Evolutionary conservation across 2,888 invertebrate genomes (phyloP), one percentile per base, ranked within the genome.

Genomic region (Rhagophthalmus giganteus): DNA sequence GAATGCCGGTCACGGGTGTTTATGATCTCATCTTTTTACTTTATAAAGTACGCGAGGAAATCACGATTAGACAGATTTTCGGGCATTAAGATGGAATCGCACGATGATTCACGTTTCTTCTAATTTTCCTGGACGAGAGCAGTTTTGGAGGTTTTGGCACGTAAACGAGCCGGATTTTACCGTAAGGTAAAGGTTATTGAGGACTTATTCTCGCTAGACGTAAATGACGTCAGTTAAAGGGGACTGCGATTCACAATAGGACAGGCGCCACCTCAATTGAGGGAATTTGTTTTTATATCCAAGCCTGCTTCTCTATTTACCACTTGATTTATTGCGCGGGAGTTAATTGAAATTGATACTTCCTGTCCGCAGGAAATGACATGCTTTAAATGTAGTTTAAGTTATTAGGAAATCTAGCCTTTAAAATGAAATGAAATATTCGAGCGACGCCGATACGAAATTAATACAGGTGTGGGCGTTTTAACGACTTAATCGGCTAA

Each of bases 261-360:
- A 66, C 64, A 69, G 73, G 73, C 73, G 73, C 73, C 73, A 73
- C 67, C 70, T 65, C 72, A 73, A 73, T 73, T 73, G 72, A 71
- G 61, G 63, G 64, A 68, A 65, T 71, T 70, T 66, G 70, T 71
- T 71, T 73, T 69, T 65, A 68, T 71, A 69, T 69, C 69, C 65
- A 71, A 64, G 70, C 68, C 67, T 66, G 68, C 63, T 66, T 64
- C 66, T 68, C 62, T 71, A 71, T 72, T 72, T 71, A 72, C 68
- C 70, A 72, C 71, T 72, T 73, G 72, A 72, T 72, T 70, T 72
- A 72, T 71, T 63, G 68, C 68, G 68, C 67, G 66, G 69, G 69
- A 66, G 69, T 66, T 70, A 71, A 72, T 72, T 71, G 69, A 70
- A 70, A 72, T 72, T 73, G 70, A 72, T 72, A 72, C 72, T 73